phyloP scores from a whole-genome alignment of 2,888 invertebrate genomes.

The Agrilus biguttatus region DNA sequence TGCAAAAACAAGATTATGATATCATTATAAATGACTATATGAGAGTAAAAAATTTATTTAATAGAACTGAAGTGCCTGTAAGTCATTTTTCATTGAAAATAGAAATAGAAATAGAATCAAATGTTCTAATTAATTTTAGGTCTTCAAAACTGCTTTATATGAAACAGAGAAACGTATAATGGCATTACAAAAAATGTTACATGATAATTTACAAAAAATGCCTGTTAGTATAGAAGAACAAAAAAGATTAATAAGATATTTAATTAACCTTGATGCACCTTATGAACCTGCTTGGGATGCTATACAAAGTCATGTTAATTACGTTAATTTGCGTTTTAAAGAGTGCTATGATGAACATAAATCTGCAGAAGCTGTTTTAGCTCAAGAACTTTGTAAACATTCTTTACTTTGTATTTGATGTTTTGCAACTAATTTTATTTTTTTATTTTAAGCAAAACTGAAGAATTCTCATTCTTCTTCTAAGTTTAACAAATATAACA shows the following conservation, averaged over 20 bases:
- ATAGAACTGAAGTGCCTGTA: conserved; percentile 78
- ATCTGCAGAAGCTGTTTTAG: conserved; percentile 27
- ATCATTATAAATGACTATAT: conserved; percentile 96
- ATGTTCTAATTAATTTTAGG: conserved; percentile 28
- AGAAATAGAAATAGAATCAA: conserved; percentile 2
- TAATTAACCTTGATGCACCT: conserved; percentile 58
- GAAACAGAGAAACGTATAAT: conserved; percentile 85
- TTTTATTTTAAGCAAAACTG: conserved; percentile 16
- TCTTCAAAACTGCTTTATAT: conserved; percentile 74
- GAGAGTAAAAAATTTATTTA: conserved; percentile 88
- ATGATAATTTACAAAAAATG: conserved; percentile 73
- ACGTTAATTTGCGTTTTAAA: conserved; percentile 53
- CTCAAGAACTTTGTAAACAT: conserved; percentile 12
- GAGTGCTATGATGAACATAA: conserved; percentile 50
- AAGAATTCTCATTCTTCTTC: conserved; percentile 17
- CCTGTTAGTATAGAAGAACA: conserved; percentile 90
- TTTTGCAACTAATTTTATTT: not conserved
- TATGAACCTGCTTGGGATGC: conserved; percentile 97
- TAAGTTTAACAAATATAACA: conserved; percentile 25
- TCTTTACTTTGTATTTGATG: no score
- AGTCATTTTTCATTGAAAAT: conserved; percentile 9
- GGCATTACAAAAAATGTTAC: conserved; percentile 64
- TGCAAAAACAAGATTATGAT: conserved; percentile 89
- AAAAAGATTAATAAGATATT: conserved; percentile 79
- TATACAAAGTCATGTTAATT: conserved; percentile 69